Evolutionary conservation across 2,888 invertebrate genomes (phyloP).

Genomic region (Cistogaster globosa): DNA sequence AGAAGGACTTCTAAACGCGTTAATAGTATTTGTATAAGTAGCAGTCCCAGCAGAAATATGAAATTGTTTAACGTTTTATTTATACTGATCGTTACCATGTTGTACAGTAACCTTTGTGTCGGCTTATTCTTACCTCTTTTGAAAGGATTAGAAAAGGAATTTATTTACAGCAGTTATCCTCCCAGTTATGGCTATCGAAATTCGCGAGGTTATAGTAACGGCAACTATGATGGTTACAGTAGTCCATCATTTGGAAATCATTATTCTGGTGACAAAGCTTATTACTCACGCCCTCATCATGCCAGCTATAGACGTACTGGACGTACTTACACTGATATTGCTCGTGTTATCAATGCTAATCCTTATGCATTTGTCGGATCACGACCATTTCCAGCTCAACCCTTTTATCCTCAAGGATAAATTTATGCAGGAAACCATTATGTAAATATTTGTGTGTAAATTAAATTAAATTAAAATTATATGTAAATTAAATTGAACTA

Average conservation of each 20-base stretch:
- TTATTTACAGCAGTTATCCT: constrained; percentile 36
- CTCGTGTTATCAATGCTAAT: constrained; percentile 59
- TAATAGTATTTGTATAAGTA: neutral
- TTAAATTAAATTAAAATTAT: neutral
- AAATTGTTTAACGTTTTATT: constrained; percentile 35
- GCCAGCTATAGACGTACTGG: constrained; percentile 49
- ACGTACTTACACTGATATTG: constrained; percentile 67
- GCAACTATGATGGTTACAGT: constrained; percentile 29
- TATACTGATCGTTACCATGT: constrained; percentile 18
- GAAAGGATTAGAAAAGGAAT: constrained; percentile 42
- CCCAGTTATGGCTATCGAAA: neutral
- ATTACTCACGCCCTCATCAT: constrained; percentile 12
- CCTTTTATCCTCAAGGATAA: constrained; percentile 66
- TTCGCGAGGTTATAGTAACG: neutral
- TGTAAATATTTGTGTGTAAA: neutral
- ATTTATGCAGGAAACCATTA: neutral
- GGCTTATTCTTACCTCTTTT: constrained; percentile 38
- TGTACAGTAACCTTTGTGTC: constrained; percentile 48
- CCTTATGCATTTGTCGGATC: constrained; percentile 56
- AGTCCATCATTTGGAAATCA: too few relatives aligned
- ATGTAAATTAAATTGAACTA: too few relatives aligned
- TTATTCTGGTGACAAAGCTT: neutral
- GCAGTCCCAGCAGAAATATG: constrained; percentile 18
- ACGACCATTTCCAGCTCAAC: constrained; percentile 64
- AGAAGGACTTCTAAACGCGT: constrained; percentile 18